Percentiles rank a stretch among this genome's conserved stretches.
These are phyloP conservation scores for Panzeria rudis DNA, from an alignment of 2,888 invertebrate species.

Conservation along the genomic window DNA sequence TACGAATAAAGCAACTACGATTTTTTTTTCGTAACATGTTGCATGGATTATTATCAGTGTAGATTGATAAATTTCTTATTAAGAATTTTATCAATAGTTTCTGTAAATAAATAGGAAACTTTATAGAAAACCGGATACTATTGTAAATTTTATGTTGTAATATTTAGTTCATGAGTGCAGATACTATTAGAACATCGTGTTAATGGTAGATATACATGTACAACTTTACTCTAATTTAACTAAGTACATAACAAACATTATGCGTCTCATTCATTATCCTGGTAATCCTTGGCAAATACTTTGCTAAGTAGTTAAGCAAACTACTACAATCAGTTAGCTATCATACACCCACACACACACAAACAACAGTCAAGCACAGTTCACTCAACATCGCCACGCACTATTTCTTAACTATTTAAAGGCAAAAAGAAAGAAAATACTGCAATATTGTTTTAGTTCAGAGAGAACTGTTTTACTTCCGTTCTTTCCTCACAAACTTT, in stretches of 20 bases:
- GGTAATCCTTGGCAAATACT: slow-evolving; percentile 70
- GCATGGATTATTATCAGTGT: too few relatives aligned
- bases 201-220: background rate
- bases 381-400: slow-evolving; percentile 36
- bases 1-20: too few relatives aligned
- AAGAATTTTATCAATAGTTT: too few relatives aligned
- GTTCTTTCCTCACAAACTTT: slow-evolving; percentile 30
- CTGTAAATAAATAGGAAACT: background rate
- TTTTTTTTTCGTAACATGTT: too few relatives aligned
- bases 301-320: slow-evolving; percentile 71
- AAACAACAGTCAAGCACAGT: background rate
- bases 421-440: slow-evolving; percentile 21
- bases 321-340: slow-evolving; percentile 56
- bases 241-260: slow-evolving; percentile 57
- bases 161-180: background rate
- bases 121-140: background rate
- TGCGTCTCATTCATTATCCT: slow-evolving; percentile 68
- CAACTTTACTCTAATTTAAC: slow-evolving; percentile 18
- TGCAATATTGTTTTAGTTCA: slow-evolving; percentile 63
- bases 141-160: background rate
- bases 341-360: background rate
- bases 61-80: too few relatives aligned
- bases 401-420: slow-evolving; percentile 53
- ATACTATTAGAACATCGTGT: background rate
- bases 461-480: slow-evolving; percentile 17